A percentile compares a stretch with the other conserved stretches of the same genome.
These are phyloP conservation scores for Pygoscelis antarcticus DNA, from an alignment of 2,113 vertebrate genomes.

Conservation along the genomic window DNA sequence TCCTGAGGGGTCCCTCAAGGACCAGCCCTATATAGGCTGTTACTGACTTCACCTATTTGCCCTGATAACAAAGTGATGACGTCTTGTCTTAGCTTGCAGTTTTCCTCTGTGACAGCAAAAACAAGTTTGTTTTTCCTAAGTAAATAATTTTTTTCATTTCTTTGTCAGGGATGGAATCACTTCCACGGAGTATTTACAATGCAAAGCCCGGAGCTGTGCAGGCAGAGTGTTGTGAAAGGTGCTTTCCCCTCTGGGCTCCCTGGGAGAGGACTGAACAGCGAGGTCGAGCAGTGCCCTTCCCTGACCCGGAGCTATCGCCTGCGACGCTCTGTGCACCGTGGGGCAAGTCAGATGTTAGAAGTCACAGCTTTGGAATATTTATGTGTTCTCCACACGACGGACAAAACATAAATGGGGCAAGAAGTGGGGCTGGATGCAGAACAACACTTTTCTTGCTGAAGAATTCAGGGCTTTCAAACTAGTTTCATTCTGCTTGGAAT, in stretches of 20 bases:
- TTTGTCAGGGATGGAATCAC: neutral
- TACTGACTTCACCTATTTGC: neutral
- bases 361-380: neutral
- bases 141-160: neutral
- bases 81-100: neutral
- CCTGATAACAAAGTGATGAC: neutral
- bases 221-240: neutral
- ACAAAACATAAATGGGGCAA: neutral
- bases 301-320: neutral
- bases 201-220: neutral
- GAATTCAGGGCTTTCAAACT: neutral
- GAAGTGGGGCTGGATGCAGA: neutral
- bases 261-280: neutral
- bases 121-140: neutral
- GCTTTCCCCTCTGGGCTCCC: neutral
- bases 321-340: fast-evolving
- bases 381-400: neutral
- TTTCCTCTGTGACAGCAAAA: neutral
- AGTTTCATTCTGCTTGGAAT: neutral
- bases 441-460: neutral
- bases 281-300: neutral
- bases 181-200: neutral
- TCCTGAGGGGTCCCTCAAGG: neutral
- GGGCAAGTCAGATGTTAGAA: neutral
- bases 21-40: neutral